These are phyloP conservation scores for Priocnemis perturbator DNA, from an alignment of 2,888 invertebrate genomes.

Conservation along the genomic window DNA sequence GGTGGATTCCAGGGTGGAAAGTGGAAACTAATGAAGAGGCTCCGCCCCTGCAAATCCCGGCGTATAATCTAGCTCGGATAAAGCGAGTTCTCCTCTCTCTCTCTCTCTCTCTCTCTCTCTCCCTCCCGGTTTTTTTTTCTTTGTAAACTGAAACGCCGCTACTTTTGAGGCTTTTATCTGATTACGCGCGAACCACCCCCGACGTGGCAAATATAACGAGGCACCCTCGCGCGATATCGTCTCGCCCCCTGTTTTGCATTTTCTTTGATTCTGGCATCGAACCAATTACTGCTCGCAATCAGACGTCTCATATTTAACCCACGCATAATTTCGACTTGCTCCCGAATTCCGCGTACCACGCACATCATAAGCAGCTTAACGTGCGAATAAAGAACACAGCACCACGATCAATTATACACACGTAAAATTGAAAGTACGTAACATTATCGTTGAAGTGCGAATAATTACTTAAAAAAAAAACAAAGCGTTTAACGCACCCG, in stretches of 20 bases:
- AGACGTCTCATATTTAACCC: conserved; percentile 48
- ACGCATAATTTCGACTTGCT: neutral
- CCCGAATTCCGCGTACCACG: neutral
- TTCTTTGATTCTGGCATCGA: conserved; percentile 47
- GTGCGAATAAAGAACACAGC: no score
- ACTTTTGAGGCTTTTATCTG: conserved; percentile 64
- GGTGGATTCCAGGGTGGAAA: no score
- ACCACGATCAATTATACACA: no score
- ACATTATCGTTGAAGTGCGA: no score
- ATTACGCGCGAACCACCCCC: conserved; percentile 37
- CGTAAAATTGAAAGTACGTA: no score
- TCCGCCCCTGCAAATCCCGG: no score
- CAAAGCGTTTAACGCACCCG: no score
- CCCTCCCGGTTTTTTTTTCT: conserved; percentile 29
- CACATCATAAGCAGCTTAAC: no score
- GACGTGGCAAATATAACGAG: conserved; percentile 49
- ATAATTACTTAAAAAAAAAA: no score
- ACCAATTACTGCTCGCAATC: conserved; percentile 58
- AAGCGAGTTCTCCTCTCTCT: neutral
- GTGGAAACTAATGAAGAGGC: no score
- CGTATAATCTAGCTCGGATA: neutral
- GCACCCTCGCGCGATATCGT: conserved; percentile 55
- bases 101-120: neutral
- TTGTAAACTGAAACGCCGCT: conserved; percentile 52
- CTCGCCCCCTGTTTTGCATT: conserved; percentile 17